Conservation (phyloP, 1,140 invertebrate genomes). For the Bombus confusus region DNA sequence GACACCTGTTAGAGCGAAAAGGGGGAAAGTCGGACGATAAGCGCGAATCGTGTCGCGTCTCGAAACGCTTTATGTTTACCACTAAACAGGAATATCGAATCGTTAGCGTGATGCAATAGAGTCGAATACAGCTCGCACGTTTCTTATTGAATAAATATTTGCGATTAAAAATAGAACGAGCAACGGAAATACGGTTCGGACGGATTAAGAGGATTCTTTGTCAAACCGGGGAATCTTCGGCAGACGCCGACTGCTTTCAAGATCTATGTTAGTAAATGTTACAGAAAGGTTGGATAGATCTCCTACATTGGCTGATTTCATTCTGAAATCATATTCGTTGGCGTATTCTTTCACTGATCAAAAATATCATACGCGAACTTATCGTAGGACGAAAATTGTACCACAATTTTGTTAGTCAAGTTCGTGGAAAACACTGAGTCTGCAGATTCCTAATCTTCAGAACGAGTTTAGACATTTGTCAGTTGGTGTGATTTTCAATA, state of each 20-base stretch:
- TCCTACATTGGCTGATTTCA: neutral
- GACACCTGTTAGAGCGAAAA: neutral
- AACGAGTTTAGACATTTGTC: conserved; percentile 43
- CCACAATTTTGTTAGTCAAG: neutral
- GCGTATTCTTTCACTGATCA: neutral
- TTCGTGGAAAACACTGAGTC: conserved; percentile 56
- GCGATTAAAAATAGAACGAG: conserved; percentile 18
- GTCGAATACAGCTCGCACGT: neutral
- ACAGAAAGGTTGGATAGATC: neutral
- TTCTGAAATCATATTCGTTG: neutral
- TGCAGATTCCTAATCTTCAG: conserved; percentile 41
- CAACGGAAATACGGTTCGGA: neutral
- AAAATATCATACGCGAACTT: conserved; percentile 6
- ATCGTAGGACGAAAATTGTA: conserved; percentile 47
- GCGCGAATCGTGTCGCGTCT: conserved; percentile 1
- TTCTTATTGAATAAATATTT: conserved; percentile 36
- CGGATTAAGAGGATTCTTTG: neutral
- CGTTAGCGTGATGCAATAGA: conserved; percentile 13
- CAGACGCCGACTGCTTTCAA: neutral
- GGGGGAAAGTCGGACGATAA: conserved; percentile 14
- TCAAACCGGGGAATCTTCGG: neutral
- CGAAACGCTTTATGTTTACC: conserved; percentile 25
- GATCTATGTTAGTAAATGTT: neutral
- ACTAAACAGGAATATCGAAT: neutral
- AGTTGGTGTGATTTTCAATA: neutral